Evolutionary conservation across 2,888 invertebrate genomes (phyloP).

Genomic region (Trissolcus brochymenae): DNA sequence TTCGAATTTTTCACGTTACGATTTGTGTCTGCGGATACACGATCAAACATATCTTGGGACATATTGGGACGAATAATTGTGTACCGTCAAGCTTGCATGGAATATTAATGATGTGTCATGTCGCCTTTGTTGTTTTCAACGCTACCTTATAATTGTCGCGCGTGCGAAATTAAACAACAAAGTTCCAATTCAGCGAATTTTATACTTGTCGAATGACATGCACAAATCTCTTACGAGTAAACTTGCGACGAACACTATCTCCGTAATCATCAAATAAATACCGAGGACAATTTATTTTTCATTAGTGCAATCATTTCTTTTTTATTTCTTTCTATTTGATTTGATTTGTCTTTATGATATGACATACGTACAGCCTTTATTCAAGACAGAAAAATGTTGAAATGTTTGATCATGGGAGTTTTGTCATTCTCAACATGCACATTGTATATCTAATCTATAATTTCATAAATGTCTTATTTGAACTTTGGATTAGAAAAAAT

Average conservation of each 20-base stretch:
- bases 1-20: neutral
- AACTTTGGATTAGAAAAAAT: no score
- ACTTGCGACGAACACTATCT: slow-evolving; percentile 29
- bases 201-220: slow-evolving; percentile 35
- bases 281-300: neutral
- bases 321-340: neutral
- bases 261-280: slow-evolving; percentile 49
- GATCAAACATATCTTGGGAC: slow-evolving; percentile 36
- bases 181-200: slow-evolving; percentile 66
- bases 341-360: no score
- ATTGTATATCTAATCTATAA: no score
- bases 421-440: no score
- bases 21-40: neutral
- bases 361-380: no score
- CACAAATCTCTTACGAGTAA: slow-evolving; percentile 35
- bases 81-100: slow-evolving; percentile 33
- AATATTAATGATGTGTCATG: slow-evolving; percentile 66
- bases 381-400: no score
- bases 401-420: no score
- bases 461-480: no score
- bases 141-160: slow-evolving; percentile 64
- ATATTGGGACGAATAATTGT: slow-evolving; percentile 30
- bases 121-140: slow-evolving; percentile 58
- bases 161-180: slow-evolving; percentile 67
- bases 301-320: neutral